Evolutionary conservation across 2,888 invertebrate genomes (phyloP), one percentile per base, ranked within the genome.

Genomic region (Luffia ferchaultella): DNA sequence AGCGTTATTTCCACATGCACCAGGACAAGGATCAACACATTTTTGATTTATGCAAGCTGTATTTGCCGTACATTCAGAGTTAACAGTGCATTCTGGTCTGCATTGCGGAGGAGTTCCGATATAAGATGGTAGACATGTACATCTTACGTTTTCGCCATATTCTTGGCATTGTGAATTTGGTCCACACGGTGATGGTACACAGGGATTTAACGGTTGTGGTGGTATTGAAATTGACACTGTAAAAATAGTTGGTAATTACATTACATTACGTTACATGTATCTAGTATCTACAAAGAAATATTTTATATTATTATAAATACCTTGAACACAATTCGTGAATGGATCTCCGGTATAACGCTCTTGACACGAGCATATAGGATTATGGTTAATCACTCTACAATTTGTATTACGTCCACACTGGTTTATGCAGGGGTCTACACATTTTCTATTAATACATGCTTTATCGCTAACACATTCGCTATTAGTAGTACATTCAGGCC

Each of bases 311-410:
- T n/a, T 12, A n/a, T 41, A 41, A 41, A 41, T 67, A 83, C 83
- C 63, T 83, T 89, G 68, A 74, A 86, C 44, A 84, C 84, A 85
- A 58, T 76, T 76, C 9, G 74, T 87, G 65, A 93, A 91, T 1
- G 93, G 91, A 85, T 93, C 92, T n/a, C 93, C 93, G 15, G 90
- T 90, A 61, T 86, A 89, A 49, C 89, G 87, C 16, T 87, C 73
- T 55, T 88, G 87, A 65, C 94, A 94, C 17, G 89, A 89, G 66
- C 94, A 94, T 56, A 93, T 88, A 1, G 95, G 94, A 65, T 91
- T 92, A 64, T 95, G 95, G 61, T 91, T 90, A 54, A 91, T 88
- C 18, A 93, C 93, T 69, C 90, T 89, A 60, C 95, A 95, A 50
- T 88, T 86, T 9, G 95, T 90, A 62, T 90, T 90, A 57, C 89